A percentile compares a stretch with the other conserved stretches of the same genome.
Evolutionary conservation across 2,797 vertebrate genomes (phyloP).

Genomic region (Coreius guichenoti): DNA sequence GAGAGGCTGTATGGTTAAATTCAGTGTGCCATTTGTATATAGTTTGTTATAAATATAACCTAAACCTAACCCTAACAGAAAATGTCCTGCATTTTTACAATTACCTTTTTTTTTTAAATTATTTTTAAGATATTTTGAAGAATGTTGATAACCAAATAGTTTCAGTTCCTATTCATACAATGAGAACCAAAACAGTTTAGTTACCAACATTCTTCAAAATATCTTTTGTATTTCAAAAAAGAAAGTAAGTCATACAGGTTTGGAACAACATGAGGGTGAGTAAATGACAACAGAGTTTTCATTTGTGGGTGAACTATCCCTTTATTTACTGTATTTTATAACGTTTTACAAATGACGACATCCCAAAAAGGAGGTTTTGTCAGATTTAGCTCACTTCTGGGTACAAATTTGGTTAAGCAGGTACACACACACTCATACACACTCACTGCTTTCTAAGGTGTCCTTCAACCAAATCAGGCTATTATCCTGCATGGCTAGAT

Average conservation of each 20-base stretch:
- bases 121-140: neutral
- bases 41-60: neutral
- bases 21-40: neutral
- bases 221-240: neutral
- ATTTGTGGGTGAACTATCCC: neutral
- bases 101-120: too few relatives aligned
- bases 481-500: slow-evolving; percentile 18
- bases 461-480: slow-evolving; percentile 5
- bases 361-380: neutral
- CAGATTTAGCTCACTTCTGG: neutral
- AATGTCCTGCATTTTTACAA: neutral
- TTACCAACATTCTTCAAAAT: neutral
- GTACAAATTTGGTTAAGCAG: neutral
- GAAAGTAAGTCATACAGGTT: neutral
- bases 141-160: neutral
- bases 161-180: neutral
- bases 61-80: neutral
- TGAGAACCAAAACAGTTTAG: neutral
- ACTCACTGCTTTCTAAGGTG: neutral
- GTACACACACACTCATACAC: neutral
- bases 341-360: neutral
- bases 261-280: neutral
- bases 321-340: neutral
- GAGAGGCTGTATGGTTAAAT: neutral
- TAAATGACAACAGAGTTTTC: neutral